Evolutionary conservation across 2,888 invertebrate genomes (phyloP).

Genomic region (Tiliacea citrago): DNA sequence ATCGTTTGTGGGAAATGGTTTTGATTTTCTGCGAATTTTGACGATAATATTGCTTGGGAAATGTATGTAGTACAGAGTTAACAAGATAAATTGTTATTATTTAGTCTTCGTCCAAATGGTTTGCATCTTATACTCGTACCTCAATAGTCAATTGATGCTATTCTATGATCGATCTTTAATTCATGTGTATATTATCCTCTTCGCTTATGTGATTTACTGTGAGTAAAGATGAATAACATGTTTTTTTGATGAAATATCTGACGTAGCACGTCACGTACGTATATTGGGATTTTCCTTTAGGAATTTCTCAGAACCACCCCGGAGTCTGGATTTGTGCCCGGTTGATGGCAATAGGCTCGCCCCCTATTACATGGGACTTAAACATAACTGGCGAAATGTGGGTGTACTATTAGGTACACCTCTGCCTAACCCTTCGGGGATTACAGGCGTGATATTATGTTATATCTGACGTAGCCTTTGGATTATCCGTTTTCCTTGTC

Average conservation of each 20-base stretch:
- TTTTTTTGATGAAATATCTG: conserved; percentile 8
- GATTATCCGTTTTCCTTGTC: conserved; percentile 31
- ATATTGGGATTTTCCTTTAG: no score
- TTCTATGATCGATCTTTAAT: neutral
- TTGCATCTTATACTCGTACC: conserved; percentile 19
- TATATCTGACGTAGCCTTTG: conserved; percentile 8
- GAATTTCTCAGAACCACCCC: no score
- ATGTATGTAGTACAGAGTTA: conserved; percentile 29
- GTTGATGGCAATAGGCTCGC: no score
- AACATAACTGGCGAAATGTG: no score
- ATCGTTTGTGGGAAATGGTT: conserved; percentile 14
- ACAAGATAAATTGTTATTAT: conserved; percentile 41
- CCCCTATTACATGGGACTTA: no score
- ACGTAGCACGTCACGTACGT: no score
- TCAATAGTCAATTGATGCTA: conserved; percentile 8
- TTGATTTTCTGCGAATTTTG: conserved; percentile 16
- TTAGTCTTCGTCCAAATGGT: conserved; percentile 20
- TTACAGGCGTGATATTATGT: no score
- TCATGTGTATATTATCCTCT: neutral
- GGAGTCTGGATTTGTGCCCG: no score
- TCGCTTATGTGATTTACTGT: neutral
- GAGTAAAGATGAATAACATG: neutral
- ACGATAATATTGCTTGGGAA: neutral
- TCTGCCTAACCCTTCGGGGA: no score
- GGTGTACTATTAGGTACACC: no score